Percentiles rank a stretch among this genome's conserved stretches.
phyloP scores from a whole-genome alignment of 2,113 vertebrate genomes.

The Haemorhous mexicanus region DNA sequence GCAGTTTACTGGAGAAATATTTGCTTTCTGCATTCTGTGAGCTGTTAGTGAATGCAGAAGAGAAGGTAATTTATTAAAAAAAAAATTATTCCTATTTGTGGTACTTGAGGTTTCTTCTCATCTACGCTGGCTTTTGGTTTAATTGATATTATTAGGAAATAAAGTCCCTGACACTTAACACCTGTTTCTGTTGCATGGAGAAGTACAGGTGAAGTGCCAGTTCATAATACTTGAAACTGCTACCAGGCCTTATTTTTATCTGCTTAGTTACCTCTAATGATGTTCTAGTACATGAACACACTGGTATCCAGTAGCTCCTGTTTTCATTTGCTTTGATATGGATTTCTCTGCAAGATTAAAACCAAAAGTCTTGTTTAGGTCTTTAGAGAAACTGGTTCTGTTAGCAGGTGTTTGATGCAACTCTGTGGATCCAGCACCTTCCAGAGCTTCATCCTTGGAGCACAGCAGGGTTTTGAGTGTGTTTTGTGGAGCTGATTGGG shows the following conservation, averaged over 20 bases:
- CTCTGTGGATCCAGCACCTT: not conserved
- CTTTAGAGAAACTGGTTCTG: not conserved
- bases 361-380: not conserved
- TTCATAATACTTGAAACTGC: not conserved
- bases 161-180: not conserved
- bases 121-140: not conserved
- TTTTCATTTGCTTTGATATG: not conserved
- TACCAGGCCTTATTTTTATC: not conserved
- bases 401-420: not conserved
- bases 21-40: not conserved
- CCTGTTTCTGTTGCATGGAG: not conserved
- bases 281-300: not conserved
- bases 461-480: not conserved
- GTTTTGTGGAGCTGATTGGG: not conserved
- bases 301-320: not conserved
- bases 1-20: not conserved
- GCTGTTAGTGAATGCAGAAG: not conserved
- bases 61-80: not conserved
- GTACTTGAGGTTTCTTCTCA: not conserved
- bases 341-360: not conserved
- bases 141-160: not conserved
- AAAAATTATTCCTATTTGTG: not conserved
- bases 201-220: not conserved
- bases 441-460: not conserved
- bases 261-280: not conserved